These are phyloP conservation scores for Parasteatoda tepidariorum DNA, from an alignment of 1,140 invertebrate species.

Conservation along the genomic window DNA sequence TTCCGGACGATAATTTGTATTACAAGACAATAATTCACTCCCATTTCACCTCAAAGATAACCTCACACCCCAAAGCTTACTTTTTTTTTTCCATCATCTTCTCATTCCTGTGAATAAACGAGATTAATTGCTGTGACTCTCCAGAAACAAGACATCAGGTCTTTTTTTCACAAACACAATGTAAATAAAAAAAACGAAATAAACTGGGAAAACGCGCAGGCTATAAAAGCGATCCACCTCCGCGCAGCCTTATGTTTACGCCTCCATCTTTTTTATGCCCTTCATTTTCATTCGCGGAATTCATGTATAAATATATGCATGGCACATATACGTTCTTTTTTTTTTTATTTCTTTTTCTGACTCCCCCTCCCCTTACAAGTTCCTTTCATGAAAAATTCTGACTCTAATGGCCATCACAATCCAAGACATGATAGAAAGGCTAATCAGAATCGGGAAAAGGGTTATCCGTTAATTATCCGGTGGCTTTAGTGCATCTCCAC, in stretches of 20 bases:
- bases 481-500: slow-evolving; percentile 1
- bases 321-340: too few species aligned
- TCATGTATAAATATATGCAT: not conserved
- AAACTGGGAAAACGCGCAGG: not conserved
- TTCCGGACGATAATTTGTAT: not conserved
- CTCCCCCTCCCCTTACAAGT: not conserved
- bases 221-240: slow-evolving; percentile 10
- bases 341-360: not conserved
- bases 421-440: slow-evolving; percentile 9
- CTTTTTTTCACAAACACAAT: not conserved
- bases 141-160: slow-evolving; percentile 27
- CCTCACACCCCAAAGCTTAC: not conserved
- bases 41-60: not conserved
- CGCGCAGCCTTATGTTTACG: not conserved
- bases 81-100: too few species aligned
- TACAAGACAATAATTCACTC: not conserved
- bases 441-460: slow-evolving; percentile 21
- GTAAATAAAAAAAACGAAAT: not conserved
- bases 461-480: slow-evolving; percentile 20
- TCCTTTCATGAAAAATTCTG: not conserved
- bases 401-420: not conserved
- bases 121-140: slow-evolving; percentile 19
- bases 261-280: not conserved
- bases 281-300: not conserved
- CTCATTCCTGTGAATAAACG: too few species aligned